Conservation (phyloP, 2,797 vertebrate species). For the Sebastes goodei region DNA sequence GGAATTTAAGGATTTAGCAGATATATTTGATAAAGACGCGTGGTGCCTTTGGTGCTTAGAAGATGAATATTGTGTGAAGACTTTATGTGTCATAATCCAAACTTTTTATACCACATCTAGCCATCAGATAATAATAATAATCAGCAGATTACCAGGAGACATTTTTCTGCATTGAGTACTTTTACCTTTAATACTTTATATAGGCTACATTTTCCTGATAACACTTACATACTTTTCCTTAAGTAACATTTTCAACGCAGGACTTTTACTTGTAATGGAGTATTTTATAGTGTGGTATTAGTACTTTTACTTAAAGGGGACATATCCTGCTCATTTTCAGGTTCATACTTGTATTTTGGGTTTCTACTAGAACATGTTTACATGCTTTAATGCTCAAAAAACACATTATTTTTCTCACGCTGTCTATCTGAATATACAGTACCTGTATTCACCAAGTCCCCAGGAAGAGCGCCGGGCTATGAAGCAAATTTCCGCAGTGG, state of each 20-base stretch:
- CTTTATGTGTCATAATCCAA: neutral
- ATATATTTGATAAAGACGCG: neutral
- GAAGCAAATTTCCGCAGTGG: rapidly evolving
- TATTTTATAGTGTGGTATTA: neutral
- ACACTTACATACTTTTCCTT: neutral
- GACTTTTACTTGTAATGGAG: neutral
- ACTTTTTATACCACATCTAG: too few relatives aligned
- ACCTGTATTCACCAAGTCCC: too few relatives aligned
- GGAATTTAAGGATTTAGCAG: neutral
- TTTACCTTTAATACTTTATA: neutral
- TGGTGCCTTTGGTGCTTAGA: neutral
- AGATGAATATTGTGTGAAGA: neutral
- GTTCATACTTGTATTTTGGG: too few relatives aligned
- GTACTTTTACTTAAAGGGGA: neutral
- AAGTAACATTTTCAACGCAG: neutral
- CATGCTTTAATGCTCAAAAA: too few relatives aligned
- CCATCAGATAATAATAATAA: neutral
- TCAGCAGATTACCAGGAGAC: neutral
- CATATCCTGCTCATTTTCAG: too few relatives aligned
- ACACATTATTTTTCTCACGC: too few relatives aligned
- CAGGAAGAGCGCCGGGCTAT: too few relatives aligned
- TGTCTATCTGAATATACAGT: too few relatives aligned
- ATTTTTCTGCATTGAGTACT: neutral
- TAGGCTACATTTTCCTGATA: neutral
- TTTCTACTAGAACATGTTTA: too few relatives aligned